These are phyloP conservation scores for Lagopus muta DNA, from an alignment of 2,113 vertebrate genomes.

Conservation along the genomic window DNA sequence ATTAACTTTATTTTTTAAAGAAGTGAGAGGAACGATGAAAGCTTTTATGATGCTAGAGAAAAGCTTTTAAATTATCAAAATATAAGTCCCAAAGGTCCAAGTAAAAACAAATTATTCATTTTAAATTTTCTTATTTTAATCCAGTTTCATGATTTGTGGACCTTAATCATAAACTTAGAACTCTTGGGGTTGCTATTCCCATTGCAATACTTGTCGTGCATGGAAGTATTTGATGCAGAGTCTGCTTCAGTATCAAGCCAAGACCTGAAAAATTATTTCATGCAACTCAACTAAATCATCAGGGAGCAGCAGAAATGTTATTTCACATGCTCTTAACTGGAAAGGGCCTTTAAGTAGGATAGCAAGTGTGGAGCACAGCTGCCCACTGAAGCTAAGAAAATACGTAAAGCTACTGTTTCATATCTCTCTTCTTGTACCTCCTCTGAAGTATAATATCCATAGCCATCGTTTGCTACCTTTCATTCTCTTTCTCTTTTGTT, in stretches of 20 bases:
- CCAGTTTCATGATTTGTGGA: not conserved
- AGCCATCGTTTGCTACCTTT: not conserved
- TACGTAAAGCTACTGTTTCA: accelerated
- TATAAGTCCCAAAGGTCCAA: not conserved
- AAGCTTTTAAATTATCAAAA: not conserved
- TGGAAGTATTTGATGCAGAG: not conserved
- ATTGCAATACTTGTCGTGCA: not conserved
- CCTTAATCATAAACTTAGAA: not conserved
- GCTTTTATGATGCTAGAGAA: not conserved
- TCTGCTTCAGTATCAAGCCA: not conserved
- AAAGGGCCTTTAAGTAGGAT: not conserved
- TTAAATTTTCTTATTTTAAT: not conserved
- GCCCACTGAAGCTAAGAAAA: not conserved
- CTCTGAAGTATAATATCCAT: accelerated
- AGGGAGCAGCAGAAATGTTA: not conserved
- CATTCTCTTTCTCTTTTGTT: not conserved
- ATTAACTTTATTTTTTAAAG: not conserved
- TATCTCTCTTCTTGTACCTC: not conserved
- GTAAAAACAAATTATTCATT: not conserved
- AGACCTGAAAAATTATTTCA: not conserved
- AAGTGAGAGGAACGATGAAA: not conserved
- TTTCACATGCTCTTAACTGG: not conserved
- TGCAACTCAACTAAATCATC: not conserved
- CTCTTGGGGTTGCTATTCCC: not conserved
- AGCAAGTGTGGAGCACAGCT: not conserved